Evolutionary conservation across 2,113 vertebrate species (phyloP), one percentile per base, ranked within the genome.

Genomic region (Brachyhypopomus occidentalis): DNA sequence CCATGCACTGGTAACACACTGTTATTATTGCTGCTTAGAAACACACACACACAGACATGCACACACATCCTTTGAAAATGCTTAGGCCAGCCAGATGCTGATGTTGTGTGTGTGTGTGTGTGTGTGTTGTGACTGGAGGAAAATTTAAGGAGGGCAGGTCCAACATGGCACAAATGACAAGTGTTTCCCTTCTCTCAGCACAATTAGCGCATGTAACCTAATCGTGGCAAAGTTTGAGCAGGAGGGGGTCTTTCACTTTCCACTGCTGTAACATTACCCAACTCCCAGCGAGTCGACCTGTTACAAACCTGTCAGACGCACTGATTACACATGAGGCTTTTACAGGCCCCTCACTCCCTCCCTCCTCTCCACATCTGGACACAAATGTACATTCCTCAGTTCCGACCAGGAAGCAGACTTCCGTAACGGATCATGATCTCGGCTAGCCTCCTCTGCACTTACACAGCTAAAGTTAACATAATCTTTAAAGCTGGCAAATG

Each of bases 101-200:
- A 17, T 4, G 6, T 70, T 36, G n/a, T 41, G 16, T 22, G n/a
- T 22, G 27, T 41, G 16, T 22, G n/a, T 22, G 27, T 45, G 16
- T 41, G 45, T 58, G 17, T 25, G 64, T 45, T 70, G 48, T 41
- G 59, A 82, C 19, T 30, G 30, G 38, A 56, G 52, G 81, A 69
- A 77, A 84, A 84, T 70, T 60, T 67, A 76, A 76, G 67, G 73
- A 72, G 64, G 70, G 27, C 73, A 66, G 48, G 73, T 72, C 71
- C 74, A 72, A 79, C 41, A 36, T 19, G 82, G 85, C 85, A 87
- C 84, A 72, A 80, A 85, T 88, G 83, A 88, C 83, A 79, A 85
- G 58, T 88, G 88, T 89, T 91, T 89, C 88, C 83, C 83, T 85
- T 86, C 84, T 9, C 48, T 72, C 17, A 72, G 80, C 78, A 85